These are phyloP conservation scores for Hydrotaea diabolus DNA, from an alignment of 2,888 invertebrate species.

Conservation along the genomic window DNA sequence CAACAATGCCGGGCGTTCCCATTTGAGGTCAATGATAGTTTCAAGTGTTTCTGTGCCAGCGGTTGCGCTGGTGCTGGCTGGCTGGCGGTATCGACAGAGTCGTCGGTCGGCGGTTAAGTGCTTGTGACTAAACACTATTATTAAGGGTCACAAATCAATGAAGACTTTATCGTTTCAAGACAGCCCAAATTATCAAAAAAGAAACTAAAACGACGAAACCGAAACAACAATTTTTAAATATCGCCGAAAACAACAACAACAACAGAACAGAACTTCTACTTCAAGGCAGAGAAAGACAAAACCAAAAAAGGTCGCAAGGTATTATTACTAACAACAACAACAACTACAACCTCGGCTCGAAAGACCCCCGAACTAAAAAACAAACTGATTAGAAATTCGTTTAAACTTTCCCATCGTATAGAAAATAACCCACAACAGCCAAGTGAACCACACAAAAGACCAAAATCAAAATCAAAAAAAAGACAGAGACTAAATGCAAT, in stretches of 20 bases:
- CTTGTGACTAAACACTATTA: constrained; percentile 68
- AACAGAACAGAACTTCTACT: constrained; percentile 12
- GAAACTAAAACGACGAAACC: neutral
- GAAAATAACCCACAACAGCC: constrained; percentile 17
- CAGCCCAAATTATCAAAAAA: constrained; percentile 57
- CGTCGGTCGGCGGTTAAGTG: constrained; percentile 62
- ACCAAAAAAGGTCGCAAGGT: constrained; percentile 59
- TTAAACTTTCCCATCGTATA: constrained; percentile 64
- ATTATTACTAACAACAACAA: constrained; percentile 60
- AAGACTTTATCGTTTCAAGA: constrained; percentile 66
- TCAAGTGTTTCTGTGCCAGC: constrained; percentile 22
- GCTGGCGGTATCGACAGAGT: neutral
- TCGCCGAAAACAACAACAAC: constrained; percentile 14
- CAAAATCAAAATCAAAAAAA: constrained; percentile 42
- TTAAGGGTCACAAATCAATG: constrained; percentile 70
- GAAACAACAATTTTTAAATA: constrained; percentile 36
- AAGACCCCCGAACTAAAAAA: constrained; percentile 48
- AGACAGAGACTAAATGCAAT: constrained; percentile 66
- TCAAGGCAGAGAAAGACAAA: neutral
- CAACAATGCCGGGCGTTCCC: constrained; percentile 58
- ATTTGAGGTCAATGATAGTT: constrained; percentile 65
- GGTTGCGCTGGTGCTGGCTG: neutral
- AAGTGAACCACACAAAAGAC: constrained; percentile 21
- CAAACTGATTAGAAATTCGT: constrained; percentile 67
- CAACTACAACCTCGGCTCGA: constrained; percentile 29